phyloP scores from a whole-genome alignment of 2,888 invertebrate species.

The Drosophila peninsularis region DNA sequence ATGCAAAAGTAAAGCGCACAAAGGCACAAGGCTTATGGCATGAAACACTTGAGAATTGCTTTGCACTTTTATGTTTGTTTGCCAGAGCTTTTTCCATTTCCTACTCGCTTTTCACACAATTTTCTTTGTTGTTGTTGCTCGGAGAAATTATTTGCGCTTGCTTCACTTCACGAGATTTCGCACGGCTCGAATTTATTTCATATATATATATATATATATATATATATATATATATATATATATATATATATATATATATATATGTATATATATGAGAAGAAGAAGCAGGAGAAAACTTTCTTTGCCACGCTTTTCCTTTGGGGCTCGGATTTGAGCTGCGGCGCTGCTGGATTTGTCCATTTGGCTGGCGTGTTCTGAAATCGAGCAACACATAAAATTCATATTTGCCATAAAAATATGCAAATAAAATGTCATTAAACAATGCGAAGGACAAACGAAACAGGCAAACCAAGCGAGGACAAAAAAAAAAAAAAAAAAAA shows the following conservation, averaged over 20 bases:
- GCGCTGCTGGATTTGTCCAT: slow-evolving; percentile 38
- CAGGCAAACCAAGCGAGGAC: slow-evolving; percentile 34
- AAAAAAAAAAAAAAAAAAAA: slow-evolving; percentile 10
- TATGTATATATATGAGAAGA: background rate
- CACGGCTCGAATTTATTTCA: slow-evolving; percentile 38
- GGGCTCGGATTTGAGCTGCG: slow-evolving; percentile 19
- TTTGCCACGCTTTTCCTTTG: slow-evolving; percentile 36
- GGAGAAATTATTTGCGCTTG: slow-evolving; percentile 51
- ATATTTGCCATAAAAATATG: slow-evolving; percentile 67
- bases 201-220: slow-evolving; percentile 1
- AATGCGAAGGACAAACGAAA: slow-evolving; percentile 63
- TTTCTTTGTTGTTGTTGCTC: slow-evolving; percentile 16
- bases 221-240: slow-evolving; percentile 12
- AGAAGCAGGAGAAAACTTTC: slow-evolving; percentile 4
- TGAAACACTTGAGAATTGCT: slow-evolving; percentile 78
- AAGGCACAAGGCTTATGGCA: slow-evolving; percentile 74
- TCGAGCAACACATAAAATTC: slow-evolving; percentile 69
- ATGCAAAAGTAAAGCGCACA: slow-evolving; percentile 35
- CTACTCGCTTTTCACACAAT: slow-evolving; percentile 22
- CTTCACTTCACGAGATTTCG: slow-evolving; percentile 55
- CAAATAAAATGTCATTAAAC: slow-evolving; percentile 78
- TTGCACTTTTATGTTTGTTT: slow-evolving; percentile 66
- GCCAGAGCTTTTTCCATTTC: slow-evolving; percentile 22
- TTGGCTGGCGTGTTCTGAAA: slow-evolving; percentile 54
- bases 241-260: slow-evolving; percentile 7